Evolutionary conservation across 2,113 vertebrate genomes (phyloP).

Genomic region (Callospermophilus lateralis): DNA sequence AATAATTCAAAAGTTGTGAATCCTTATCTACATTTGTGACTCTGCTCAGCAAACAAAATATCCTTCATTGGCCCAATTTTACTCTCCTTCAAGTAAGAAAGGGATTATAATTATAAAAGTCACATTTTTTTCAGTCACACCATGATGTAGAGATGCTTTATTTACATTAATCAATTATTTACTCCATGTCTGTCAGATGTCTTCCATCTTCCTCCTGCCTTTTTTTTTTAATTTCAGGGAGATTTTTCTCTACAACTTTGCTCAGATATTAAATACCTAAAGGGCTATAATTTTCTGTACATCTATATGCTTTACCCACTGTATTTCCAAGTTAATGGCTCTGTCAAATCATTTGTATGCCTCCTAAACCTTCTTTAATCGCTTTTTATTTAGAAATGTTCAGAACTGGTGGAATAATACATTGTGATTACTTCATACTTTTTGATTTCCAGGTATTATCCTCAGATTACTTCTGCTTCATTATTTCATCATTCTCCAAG

Average conservation of each 20-base stretch:
- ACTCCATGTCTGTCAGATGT: background rate
- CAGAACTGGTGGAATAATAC: background rate
- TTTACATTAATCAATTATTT: background rate
- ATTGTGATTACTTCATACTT: background rate
- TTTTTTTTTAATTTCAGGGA: slow-evolving; percentile 4
- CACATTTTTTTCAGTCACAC: background rate
- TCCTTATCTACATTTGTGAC: background rate
- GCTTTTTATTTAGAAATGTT: slow-evolving; percentile 50
- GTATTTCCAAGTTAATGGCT: background rate
- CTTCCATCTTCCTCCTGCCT: background rate
- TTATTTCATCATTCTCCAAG: slow-evolving; percentile 30
- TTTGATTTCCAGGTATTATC: slow-evolving; percentile 58
- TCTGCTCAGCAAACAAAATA: background rate
- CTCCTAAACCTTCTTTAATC: background rate
- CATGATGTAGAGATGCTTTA: background rate
- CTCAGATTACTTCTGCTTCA: slow-evolving; percentile 42
- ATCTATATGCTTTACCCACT: background rate
- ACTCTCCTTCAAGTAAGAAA: background rate
- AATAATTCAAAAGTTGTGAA: background rate
- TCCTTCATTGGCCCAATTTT: background rate
- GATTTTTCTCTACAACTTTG: background rate
- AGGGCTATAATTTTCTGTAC: background rate
- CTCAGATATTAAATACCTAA: background rate
- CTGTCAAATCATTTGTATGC: background rate
- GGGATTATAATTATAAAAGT: background rate